A percentile compares a stretch with the other conserved stretches of the same genome.
These are phyloP conservation scores for Pilophorus perplexus DNA, from an alignment of 2,888 invertebrate species.

Conservation along the genomic window DNA sequence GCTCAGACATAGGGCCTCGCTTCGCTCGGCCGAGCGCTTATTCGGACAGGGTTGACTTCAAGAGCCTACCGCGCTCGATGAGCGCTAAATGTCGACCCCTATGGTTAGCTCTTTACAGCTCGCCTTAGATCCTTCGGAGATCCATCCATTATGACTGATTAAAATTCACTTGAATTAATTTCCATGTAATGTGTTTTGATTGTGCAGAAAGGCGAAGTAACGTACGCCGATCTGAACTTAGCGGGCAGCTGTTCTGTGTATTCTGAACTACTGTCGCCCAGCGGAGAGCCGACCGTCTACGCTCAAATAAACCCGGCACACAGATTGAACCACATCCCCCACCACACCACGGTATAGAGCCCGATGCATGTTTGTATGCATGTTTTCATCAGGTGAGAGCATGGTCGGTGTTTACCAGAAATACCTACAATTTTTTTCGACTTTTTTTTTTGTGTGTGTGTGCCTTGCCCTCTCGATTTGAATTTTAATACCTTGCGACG, in stretches of 20 bases:
- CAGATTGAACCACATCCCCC: conserved; percentile 43
- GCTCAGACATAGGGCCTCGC: no score
- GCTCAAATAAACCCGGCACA: conserved; percentile 55
- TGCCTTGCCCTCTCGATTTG: no score
- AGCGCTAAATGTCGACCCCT: no score
- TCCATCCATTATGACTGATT: no score
- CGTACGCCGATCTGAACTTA: conserved; percentile 59
- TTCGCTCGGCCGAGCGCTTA: no score
- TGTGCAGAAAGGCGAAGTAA: conserved; percentile 57
- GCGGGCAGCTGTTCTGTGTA: conserved; percentile 50
- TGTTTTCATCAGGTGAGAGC: conserved; percentile 45
- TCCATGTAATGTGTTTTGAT: conserved; percentile 30
- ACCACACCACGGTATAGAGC: conserved; percentile 49
- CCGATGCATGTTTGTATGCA: conserved; percentile 45
- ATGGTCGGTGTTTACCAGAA: conserved; percentile 30
- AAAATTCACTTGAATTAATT: no score
- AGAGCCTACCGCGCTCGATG: no score
- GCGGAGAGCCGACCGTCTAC: conserved; percentile 58
- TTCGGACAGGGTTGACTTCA: no score
- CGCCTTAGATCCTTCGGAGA: no score
- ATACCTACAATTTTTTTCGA: not conserved
- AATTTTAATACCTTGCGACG: no score
- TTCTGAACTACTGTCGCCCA: conserved; percentile 48
- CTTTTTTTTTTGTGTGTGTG: not conserved
- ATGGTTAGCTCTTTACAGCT: not conserved